These are phyloP conservation scores for Chascanopsetta lugubris DNA, from an alignment of 2,113 vertebrate genomes.

Conservation along the genomic window DNA sequence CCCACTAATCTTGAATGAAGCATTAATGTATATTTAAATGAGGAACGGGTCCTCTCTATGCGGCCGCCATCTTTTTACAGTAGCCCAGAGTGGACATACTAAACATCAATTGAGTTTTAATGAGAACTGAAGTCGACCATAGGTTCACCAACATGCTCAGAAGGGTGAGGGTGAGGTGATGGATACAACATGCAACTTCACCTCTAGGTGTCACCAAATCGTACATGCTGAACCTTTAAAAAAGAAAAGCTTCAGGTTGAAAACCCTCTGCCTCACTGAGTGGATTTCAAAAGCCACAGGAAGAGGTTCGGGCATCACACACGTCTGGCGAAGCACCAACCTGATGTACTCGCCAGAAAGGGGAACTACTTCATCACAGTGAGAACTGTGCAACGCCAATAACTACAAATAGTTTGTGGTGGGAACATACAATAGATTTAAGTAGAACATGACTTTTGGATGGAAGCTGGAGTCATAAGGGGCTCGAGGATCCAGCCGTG, in stretches of 20 bases:
- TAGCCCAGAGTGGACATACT: too few species aligned
- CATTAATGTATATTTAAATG: too few species aligned
- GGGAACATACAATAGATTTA: slow-evolving; percentile 15
- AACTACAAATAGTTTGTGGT: slow-evolving; percentile 11
- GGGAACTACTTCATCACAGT: slow-evolving; percentile 1
- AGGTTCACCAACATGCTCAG: too few species aligned
- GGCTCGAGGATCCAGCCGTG: slow-evolving; percentile 31
- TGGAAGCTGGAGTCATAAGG: slow-evolving; percentile 12
- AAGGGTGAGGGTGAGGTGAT: too few species aligned
- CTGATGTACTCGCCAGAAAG: slow-evolving; percentile 2
- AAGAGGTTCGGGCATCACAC: slow-evolving; percentile 26
- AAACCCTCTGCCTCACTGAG: slow-evolving; percentile 17
- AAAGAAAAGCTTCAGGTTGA: slow-evolving; percentile 18
- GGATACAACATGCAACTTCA: too few species aligned
- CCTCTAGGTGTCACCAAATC: too few species aligned
- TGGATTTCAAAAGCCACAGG: slow-evolving; percentile 41
- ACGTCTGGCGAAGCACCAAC: slow-evolving; percentile 23
- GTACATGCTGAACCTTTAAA: too few species aligned
- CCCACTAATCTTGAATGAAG: too few species aligned
- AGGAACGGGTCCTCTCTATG: too few species aligned
- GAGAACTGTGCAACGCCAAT: slow-evolving; percentile 8
- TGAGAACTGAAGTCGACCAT: too few species aligned
- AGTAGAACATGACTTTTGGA: not conserved
- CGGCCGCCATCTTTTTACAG: too few species aligned
- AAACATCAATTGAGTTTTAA: too few species aligned